Percentiles rank a stretch among this genome's conserved stretches.
Evolutionary conservation across 2,113 vertebrate genomes (phyloP).

Genomic region (Paramormyrops kingsleyae): DNA sequence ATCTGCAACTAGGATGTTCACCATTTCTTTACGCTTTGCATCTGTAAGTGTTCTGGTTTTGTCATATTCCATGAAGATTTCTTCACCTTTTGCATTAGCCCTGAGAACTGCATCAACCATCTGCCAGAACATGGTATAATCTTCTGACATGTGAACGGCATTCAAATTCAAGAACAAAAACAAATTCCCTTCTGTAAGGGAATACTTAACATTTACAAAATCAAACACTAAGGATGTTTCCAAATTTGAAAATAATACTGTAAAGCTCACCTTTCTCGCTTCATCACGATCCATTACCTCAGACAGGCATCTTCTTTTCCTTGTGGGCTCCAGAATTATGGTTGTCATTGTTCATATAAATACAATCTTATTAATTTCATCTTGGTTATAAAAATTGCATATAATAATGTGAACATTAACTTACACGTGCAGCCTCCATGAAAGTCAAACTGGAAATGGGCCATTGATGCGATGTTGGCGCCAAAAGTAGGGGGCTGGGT

Average conservation of each 20-base stretch:
- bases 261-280: background rate
- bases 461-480: no score
- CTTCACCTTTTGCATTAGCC: constrained; percentile 21
- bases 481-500: no score
- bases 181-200: background rate
- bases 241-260: background rate
- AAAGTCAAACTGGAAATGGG: no score
- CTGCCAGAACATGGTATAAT: constrained; percentile 10
- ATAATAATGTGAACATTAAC: no score
- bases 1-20: constrained; percentile 39
- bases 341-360: no score
- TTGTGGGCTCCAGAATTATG: background rate
- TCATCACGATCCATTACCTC: background rate
- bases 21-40: constrained; percentile 32
- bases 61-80: constrained; percentile 28
- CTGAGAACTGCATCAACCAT: constrained; percentile 29
- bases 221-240: no score
- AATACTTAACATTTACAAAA: background rate
- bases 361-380: no score
- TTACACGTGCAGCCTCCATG: no score
- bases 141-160: no score
- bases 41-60: constrained; percentile 23
- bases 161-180: no score
- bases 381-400: no score
- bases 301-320: background rate